These are phyloP conservation scores for Mythimna pallens DNA, from an alignment of 2,888 invertebrate species.

Conservation along the genomic window DNA sequence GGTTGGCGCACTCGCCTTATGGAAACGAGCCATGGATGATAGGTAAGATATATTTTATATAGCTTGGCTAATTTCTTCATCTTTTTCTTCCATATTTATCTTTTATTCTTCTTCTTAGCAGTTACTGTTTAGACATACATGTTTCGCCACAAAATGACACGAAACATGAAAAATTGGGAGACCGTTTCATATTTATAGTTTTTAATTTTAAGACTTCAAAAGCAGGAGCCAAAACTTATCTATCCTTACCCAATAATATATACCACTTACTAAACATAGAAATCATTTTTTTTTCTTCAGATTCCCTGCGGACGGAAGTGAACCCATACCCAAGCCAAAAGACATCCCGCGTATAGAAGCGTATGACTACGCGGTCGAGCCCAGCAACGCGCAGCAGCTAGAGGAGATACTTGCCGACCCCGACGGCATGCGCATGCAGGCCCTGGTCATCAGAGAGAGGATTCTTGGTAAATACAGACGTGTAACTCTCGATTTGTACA, in stretches of 20 bases:
- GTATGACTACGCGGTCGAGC: constrained; percentile 97
- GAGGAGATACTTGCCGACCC: constrained; percentile 97
- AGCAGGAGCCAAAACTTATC: too few relatives aligned
- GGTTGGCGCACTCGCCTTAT: constrained; percentile 96
- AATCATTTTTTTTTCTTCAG: constrained; percentile 74
- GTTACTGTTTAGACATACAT: too few relatives aligned
- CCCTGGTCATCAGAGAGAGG: constrained; percentile 96
- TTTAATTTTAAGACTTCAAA: too few relatives aligned
- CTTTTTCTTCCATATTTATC: too few relatives aligned
- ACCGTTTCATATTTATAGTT: too few relatives aligned
- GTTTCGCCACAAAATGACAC: too few relatives aligned
- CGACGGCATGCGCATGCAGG: constrained; percentile 99
- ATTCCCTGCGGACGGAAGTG: constrained; percentile 91
- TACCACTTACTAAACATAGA: too few relatives aligned
- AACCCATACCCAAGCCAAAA: constrained; percentile 94
- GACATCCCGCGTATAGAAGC: constrained; percentile 94
- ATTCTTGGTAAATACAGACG: constrained; percentile 91
- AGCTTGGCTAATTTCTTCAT: too few relatives aligned
- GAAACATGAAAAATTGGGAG: too few relatives aligned
- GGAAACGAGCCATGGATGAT: constrained; percentile 97
- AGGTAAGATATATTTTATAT: constrained; percentile 87
- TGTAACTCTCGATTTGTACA: too few relatives aligned
- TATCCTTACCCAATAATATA: too few relatives aligned
- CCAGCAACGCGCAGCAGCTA: constrained; percentile 94
- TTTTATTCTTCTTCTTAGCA: too few relatives aligned